Evolutionary conservation across 2,113 vertebrate genomes (phyloP).

Genomic region (Lota lota): DNA sequence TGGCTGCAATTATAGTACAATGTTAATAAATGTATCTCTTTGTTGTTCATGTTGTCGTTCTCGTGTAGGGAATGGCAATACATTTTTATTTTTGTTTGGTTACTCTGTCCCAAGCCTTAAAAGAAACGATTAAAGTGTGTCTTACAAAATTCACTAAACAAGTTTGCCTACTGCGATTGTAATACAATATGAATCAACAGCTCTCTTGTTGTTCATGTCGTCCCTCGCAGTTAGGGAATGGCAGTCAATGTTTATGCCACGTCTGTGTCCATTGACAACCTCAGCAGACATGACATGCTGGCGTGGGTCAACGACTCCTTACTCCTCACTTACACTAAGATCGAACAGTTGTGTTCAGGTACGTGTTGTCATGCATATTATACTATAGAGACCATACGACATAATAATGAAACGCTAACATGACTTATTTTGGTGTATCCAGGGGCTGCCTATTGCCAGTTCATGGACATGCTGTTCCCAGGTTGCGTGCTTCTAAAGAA

Average conservation of each 20-base stretch:
- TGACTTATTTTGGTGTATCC: slow-evolving; percentile 16
- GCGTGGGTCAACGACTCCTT: slow-evolving; percentile 97
- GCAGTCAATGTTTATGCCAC: slow-evolving; percentile 98
- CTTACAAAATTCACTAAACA: no score
- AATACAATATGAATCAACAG: no score
- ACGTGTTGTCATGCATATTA: slow-evolving; percentile 12
- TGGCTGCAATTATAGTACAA: no score
- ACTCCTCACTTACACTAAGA: slow-evolving; percentile 95
- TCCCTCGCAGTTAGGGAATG: slow-evolving; percentile 80
- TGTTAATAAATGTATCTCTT: no score
- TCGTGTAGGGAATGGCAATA: not conserved
- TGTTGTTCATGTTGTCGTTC: no score
- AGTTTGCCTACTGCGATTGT: no score
- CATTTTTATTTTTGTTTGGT: not conserved
- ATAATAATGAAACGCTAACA: no score
- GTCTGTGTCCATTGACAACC: slow-evolving; percentile 95
- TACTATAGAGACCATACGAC: no score
- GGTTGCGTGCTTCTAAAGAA: slow-evolving; percentile 93
- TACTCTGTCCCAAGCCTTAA: no score
- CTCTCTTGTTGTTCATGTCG: no score
- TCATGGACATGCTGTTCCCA: slow-evolving; percentile 98
- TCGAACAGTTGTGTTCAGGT: slow-evolving; percentile 97
- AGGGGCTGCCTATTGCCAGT: slow-evolving; percentile 97
- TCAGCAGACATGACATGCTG: slow-evolving; percentile 97
- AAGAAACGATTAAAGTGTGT: no score